A percentile compares a stretch with the other conserved stretches of the same genome.
phyloP scores from a whole-genome alignment of 1,140 invertebrate species.

The Lepidurus apus region DNA sequence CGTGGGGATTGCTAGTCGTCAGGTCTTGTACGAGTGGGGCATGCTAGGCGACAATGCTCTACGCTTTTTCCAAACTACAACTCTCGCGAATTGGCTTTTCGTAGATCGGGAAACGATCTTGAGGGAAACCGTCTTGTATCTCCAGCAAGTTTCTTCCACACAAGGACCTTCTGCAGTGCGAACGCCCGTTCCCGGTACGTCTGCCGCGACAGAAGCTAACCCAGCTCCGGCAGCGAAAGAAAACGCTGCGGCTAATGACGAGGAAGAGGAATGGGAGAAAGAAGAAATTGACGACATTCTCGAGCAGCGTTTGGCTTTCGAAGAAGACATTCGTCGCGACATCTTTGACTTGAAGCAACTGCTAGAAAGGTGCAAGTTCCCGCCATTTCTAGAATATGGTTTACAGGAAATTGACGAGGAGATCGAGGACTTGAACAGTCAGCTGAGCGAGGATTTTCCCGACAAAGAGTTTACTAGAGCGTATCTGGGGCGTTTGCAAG shows the following conservation, averaged over 20 bases:
- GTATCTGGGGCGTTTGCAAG: background rate
- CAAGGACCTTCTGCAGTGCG: background rate
- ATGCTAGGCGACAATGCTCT: background rate
- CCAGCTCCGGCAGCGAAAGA: background rate
- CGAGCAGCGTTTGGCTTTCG: background rate
- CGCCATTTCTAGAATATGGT: background rate
- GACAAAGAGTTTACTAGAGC: background rate
- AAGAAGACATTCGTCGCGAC: background rate
- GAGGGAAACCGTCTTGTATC: background rate
- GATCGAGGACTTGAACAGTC: background rate
- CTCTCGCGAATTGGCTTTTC: slow-evolving; percentile 16
- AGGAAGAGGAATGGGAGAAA: slow-evolving; percentile 33
- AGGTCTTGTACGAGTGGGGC: background rate
- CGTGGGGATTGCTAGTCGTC: background rate
- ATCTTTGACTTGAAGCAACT: slow-evolving; percentile 12
- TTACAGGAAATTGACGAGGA: background rate
- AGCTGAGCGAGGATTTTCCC: background rate
- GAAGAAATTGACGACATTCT: slow-evolving; percentile 30
- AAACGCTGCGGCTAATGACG: background rate
- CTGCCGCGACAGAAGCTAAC: background rate
- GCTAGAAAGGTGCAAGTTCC: background rate
- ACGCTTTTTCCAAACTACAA: background rate
- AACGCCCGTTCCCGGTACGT: background rate
- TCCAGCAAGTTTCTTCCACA: background rate
- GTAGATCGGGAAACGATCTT: background rate